A percentile compares a stretch with the other conserved stretches of the same genome.
phyloP scores from a whole-genome alignment of 1,140 invertebrate species.

The Pachypeltis micranthus region DNA sequence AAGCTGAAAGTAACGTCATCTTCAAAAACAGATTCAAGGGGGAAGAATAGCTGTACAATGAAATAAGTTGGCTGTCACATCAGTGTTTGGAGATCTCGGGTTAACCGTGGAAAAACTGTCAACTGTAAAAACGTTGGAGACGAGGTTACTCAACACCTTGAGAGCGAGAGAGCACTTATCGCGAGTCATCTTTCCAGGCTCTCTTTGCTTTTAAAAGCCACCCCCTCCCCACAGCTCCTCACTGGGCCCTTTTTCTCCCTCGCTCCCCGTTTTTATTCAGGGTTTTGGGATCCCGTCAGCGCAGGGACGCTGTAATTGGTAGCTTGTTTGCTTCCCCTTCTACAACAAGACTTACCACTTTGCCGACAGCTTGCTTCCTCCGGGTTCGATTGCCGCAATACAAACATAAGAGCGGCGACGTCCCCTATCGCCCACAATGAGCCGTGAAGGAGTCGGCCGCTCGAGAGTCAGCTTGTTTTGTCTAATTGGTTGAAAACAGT shows the following conservation, averaged over 20 bases:
- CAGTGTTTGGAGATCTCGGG: slow-evolving; percentile 3
- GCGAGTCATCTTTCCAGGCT: not conserved
- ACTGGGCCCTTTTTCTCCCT: too few relatives aligned
- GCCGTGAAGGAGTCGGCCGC: not conserved
- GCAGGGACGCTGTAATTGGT: not conserved
- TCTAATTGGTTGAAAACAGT: slow-evolving; percentile 5
- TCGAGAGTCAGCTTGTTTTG: slow-evolving; percentile 1
- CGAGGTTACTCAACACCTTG: slow-evolving; percentile 5
- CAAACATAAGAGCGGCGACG: not conserved
- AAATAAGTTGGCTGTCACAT: slow-evolving; percentile 1
- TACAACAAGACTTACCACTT: slow-evolving; percentile 6
- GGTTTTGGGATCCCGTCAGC: not conserved
- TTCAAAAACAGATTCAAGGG: too few relatives aligned
- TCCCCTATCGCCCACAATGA: slow-evolving; percentile 3
- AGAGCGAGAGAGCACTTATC: not conserved
- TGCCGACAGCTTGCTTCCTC: not conserved
- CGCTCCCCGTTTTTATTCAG: not conserved
- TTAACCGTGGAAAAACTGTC: slow-evolving; percentile 6
- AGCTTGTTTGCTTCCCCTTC: not conserved
- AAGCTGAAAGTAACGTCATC: too few relatives aligned
- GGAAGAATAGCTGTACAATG: too few relatives aligned
- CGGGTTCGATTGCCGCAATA: not conserved
- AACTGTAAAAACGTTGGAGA: not conserved
- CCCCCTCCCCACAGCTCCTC: too few relatives aligned
- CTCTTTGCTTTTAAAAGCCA: not conserved